Evolutionary conservation across 2,888 invertebrate species (phyloP), one percentile per base, ranked within the genome.

Genomic region (Lissonota sp.): DNA sequence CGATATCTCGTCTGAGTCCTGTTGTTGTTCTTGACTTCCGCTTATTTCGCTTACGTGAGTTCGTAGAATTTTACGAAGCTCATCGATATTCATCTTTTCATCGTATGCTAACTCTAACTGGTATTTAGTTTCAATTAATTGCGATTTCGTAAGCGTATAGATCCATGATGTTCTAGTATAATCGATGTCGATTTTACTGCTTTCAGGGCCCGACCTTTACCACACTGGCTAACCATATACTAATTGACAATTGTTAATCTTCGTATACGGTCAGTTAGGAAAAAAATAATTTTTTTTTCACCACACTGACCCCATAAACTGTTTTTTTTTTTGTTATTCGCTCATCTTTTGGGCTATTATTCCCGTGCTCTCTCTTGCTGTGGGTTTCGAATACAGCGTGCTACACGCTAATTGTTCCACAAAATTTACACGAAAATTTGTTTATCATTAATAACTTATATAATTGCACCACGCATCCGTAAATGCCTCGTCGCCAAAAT

Each of bases 401-500:
- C n/a, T n/a, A n/a, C n/a, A n/a, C n/a, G n/a, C n/a, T n/a, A n/a
- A n/a, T n/a, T n/a, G n/a, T n/a, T n/a, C n/a, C n/a, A n/a, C n/a
- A n/a, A n/a, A n/a, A n/a, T n/a, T n/a, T n/a, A n/a, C n/a, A n/a
- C n/a, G n/a, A n/a, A n/a, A n/a, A n/a, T n/a, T 63, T 12, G 46
- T 14, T 49, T 63, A 63, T 8, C 44, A n/a, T 63, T 63, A 10
- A n/a, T 62, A 12, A 42, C 12, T 49, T 63, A 14, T 26, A 40
- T 63, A 26, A 63, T 44, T 63, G 63, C 63, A 42, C 63, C 63
- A 42, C 49, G 63, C 7, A 44, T 63, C 42, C 63, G 63, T 6
- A 63, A 63, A 63, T 42, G 5, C 44, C 42, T 63, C 63, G 63
- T 63, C 63, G 63, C 63, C 63, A 63, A 46, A 63, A 63, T 42